Conservation (phyloP, 2,113 vertebrate genomes). For the Mustelus asterias region DNA sequence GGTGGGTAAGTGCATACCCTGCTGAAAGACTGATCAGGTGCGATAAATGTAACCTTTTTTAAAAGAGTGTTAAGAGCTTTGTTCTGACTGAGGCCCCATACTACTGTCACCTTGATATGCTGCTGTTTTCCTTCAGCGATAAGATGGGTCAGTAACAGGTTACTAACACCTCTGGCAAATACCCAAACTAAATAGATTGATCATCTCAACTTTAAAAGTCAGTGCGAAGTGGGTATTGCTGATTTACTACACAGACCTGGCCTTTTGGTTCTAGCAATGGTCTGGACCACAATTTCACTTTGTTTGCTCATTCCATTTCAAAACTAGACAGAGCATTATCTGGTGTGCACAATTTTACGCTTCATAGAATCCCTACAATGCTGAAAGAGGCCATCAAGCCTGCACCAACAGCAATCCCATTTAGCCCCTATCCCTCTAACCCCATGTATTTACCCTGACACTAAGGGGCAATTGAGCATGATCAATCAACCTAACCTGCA, state of each 20-base stretch:
- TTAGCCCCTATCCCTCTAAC: too few species aligned
- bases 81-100: not conserved
- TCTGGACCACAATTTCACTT: not conserved
- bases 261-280: slow-evolving; percentile 5
- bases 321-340: not conserved
- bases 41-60: not conserved
- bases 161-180: slow-evolving; percentile 36
- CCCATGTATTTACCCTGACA: too few species aligned
- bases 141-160: slow-evolving; percentile 37
- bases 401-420: too few species aligned
- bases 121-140: not conserved
- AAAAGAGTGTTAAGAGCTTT: not conserved
- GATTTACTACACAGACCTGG: not conserved
- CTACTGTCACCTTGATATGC: not conserved
- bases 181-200: slow-evolving; percentile 26
- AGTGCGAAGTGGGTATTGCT: not conserved
- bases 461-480: too few species aligned
- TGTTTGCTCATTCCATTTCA: not conserved
- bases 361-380: not conserved
- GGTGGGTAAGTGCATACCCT: not conserved
- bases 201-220: not conserved
- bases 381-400: too few species aligned
- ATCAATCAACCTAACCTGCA: too few species aligned
- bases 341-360: not conserved
- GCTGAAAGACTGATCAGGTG: not conserved